Base-by-base conservation (phyloP, 2,113 vertebrate species). In the Dicrurus megarhynchus region DNA sequence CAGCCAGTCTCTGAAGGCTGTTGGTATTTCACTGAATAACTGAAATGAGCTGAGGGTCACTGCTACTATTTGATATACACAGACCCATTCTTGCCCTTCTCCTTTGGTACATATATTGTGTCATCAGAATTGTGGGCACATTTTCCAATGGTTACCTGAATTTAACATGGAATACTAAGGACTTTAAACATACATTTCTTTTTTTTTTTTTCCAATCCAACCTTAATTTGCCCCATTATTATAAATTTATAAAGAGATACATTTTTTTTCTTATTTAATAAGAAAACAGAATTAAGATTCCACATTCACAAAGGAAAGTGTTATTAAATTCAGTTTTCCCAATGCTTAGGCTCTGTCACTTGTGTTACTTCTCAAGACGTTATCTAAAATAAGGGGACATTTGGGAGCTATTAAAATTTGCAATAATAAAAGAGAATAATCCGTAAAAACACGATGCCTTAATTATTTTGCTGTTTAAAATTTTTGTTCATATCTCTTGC, bases 351-450 rank as follows among this genome's bases (percentile, higher is more conserved):
- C 80, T 97, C 83, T 94, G 65, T 89, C 24, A 59, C 68, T 49
- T 95, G 60, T 71, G 81, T 81, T 95, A 96, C 92, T 97, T 96
- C 88, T 95, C 93, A 96, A 96, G 82, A 93, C 3, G 2, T 93
- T 95, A 84, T 83, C 90, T 97, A 87, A 96, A 97, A 95, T 95
- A 97, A 95, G 52, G 37, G 95, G 95, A 93, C 78, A 97, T 84
- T 92, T 97, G 97, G 95, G 94, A 97, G 56, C 82, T 83, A 94
- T 28, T 95, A 88, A 95, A 97, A 97, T 79, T 55, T 82, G 46
- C 59, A 93, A 75, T 93, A 97, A 93, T 93, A 79, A 68, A 84
- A 93, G 70, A 87, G 63, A 86, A 77, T 56, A 68, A 84, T 65
- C 22, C 2, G 4, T 82, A 96, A 95, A 88, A 95, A 78, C 10